Evolutionary conservation across 2,888 invertebrate genomes (phyloP), one percentile per base, ranked within the genome.

Genomic region (Melanophora roralis): DNA sequence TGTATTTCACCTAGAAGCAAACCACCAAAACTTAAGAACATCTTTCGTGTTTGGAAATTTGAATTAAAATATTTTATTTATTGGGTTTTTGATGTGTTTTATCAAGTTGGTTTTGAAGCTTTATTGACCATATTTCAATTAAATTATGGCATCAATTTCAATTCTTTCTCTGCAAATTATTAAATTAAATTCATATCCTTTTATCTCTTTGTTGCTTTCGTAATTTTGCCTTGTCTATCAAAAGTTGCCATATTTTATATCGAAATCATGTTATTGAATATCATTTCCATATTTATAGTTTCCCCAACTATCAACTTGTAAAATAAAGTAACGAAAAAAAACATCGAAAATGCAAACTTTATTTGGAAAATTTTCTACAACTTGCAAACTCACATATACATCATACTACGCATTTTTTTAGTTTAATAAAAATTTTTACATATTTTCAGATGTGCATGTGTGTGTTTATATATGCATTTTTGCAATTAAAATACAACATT

Each of bases 401-500:
- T 43, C 67, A 67, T 49, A 77, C 9, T 34, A 43, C 57, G 57
- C 49, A 71, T 49, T 51, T 16, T 49, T 65, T 62, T 45, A 49
- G 21, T 49, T 74, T 65, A 23, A 19, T 21, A 8, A 27, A 27
- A 6, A 3, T 6, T 5, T 27, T 6, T 27, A 27, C 27, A n/a
- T n/a, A n/a, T n/a, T n/a, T n/a, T n/a, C n/a, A n/a, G 9, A 34
- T 32, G 36, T 59, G 8, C 2, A 9, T 49, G 2, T 16, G 14
- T 5, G 14, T 8, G 45, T 62, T 11, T 14, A 2, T n/a, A 40
- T 40, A 34, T 55, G 43, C 5, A 19, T 36, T 51, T 45, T 73
- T 64, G 62, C 64, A 80, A 80, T 80, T 80, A 80, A 80, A 80
- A 68, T 76, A 76, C 80, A 80, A 57, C 80, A 80, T 73, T 68